Evolutionary conservation across 2,113 vertebrate species (phyloP).

Genomic region (Urocolius indicus): DNA sequence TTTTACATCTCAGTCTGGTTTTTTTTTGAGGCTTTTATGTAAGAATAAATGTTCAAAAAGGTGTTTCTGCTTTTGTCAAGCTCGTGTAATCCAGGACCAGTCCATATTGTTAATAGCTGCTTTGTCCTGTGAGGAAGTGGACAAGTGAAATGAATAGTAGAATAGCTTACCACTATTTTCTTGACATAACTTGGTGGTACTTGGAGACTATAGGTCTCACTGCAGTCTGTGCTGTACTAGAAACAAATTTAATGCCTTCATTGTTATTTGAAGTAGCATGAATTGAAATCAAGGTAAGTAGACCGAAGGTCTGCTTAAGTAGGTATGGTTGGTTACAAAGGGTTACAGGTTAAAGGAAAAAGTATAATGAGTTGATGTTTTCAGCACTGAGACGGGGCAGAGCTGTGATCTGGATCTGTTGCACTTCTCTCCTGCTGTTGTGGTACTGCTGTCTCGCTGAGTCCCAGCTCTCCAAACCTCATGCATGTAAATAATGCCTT

Average conservation of each 20-base stretch:
- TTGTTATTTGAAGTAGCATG: background rate
- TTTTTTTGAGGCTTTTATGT: background rate
- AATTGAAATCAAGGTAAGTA: background rate
- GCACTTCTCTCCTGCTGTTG: background rate
- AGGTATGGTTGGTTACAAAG: background rate
- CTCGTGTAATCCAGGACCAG: background rate
- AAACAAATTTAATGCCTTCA: background rate
- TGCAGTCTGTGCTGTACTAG: background rate
- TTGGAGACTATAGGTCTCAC: background rate
- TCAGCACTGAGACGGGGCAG: background rate
- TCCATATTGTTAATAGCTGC: background rate
- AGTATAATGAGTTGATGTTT: background rate
- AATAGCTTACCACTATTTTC: background rate
- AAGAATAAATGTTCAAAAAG: background rate
- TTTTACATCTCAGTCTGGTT: background rate
- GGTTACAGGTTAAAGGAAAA: background rate
- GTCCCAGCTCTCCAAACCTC: background rate
- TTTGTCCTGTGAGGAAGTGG: background rate
- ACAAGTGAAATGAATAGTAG: background rate
- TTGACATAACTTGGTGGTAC: background rate
- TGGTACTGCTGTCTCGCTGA: background rate
- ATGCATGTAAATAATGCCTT: background rate
- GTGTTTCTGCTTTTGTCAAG: background rate
- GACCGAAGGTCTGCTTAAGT: background rate
- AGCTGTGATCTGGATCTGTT: background rate